These are phyloP conservation scores for Aethes cnicana DNA, from an alignment of 2,888 invertebrate genomes.

Conservation along the genomic window DNA sequence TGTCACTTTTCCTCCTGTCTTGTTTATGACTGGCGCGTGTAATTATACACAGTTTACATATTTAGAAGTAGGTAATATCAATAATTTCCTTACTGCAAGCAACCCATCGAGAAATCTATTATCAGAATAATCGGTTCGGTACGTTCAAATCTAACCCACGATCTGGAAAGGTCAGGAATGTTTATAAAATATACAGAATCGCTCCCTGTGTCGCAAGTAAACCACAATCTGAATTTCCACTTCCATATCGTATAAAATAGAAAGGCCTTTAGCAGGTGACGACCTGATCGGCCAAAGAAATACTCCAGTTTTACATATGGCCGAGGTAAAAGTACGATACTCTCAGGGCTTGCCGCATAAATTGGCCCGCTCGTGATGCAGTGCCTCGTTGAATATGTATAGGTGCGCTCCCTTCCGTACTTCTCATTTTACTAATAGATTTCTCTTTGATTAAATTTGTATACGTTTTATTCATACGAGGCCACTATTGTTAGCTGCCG, in stretches of 20 bases:
- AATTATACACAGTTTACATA: no score
- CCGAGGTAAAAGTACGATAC: slow-evolving; percentile 76
- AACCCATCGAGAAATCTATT: slow-evolving; percentile 22
- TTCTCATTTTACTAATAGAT: slow-evolving; percentile 83
- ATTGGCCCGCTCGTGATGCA: slow-evolving; percentile 81
- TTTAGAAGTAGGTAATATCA: no score
- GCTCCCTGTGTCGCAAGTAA: slow-evolving; percentile 22
- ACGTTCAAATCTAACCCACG: slow-evolving; percentile 23
- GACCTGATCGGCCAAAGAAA: slow-evolving; percentile 71
- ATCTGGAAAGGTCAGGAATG: slow-evolving; percentile 23
- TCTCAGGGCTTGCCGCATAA: slow-evolving; percentile 77
- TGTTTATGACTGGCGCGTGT: no score
- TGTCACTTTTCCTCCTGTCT: no score
- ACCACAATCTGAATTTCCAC: slow-evolving; percentile 33
- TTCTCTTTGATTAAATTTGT: slow-evolving; percentile 83
- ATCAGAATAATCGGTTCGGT: slow-evolving; percentile 13
- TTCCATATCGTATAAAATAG: slow-evolving; percentile 34
- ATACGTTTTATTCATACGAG: slow-evolving; percentile 80
- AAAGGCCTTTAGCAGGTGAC: slow-evolving; percentile 59
- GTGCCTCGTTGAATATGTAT: slow-evolving; percentile 82
- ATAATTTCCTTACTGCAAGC: no score
- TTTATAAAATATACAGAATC: slow-evolving; percentile 26
- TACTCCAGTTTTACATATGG: slow-evolving; percentile 79
- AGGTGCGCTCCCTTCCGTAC: slow-evolving; percentile 81
- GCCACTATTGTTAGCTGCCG: slow-evolving; percentile 71